Conservation (phyloP, 2,888 invertebrate genomes). For the Tetanocera ferruginea region DNA sequence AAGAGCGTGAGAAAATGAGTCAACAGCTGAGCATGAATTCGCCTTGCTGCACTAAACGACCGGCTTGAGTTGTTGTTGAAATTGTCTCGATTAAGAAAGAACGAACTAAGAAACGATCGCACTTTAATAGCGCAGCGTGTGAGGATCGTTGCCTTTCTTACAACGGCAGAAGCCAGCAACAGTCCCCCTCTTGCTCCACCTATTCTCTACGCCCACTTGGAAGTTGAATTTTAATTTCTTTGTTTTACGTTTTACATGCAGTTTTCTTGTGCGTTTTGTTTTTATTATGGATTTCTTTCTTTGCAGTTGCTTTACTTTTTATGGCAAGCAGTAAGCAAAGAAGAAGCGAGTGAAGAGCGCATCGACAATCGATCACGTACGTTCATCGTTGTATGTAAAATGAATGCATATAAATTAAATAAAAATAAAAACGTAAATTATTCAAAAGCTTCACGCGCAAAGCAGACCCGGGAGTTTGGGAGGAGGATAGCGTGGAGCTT, state of each 20-base stretch:
- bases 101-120: background rate
- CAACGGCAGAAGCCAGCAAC: background rate
- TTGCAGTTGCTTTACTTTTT: background rate
- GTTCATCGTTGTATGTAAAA: background rate
- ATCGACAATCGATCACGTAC: background rate
- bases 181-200: background rate
- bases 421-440: background rate
- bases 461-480: background rate
- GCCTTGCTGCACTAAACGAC: background rate
- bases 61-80: background rate
- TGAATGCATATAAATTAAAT: background rate
- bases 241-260: slow-evolving; percentile 23
- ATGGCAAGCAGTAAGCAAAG: too few relatives aligned
- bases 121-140: background rate
- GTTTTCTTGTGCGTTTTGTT: slow-evolving; percentile 34
- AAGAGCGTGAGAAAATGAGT: background rate
- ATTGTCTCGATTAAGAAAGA: background rate
- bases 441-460: background rate
- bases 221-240: background rate
- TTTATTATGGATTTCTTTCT: slow-evolving; percentile 28
- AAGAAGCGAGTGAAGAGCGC: background rate
- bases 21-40: slow-evolving; percentile 13
- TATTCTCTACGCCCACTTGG: background rate
- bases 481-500: background rate
- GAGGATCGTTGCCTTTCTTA: background rate